Conservation (phyloP, 2,888 invertebrate species). For the Drosophila algonquin region DNA sequence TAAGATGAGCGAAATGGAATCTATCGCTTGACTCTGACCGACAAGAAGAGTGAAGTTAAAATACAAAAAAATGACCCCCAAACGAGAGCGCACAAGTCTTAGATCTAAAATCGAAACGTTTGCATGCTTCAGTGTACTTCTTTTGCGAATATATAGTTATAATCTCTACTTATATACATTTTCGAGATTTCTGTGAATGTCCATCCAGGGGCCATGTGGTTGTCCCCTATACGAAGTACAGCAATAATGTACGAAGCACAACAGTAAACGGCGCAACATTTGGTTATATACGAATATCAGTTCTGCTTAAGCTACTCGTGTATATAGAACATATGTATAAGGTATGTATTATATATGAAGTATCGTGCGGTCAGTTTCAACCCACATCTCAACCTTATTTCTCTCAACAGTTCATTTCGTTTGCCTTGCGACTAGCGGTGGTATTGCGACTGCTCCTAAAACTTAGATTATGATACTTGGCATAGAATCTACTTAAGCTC, state of each 20-base stretch:
- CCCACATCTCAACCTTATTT: conserved; percentile 2
- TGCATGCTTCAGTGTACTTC: conserved; percentile 24
- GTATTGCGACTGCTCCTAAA: conserved; percentile 58
- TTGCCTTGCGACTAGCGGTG: conserved; percentile 71
- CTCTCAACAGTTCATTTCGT: conserved; percentile 54
- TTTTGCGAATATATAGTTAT: conserved; percentile 46
- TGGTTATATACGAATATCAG: conserved; percentile 60
- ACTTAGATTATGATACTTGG: conserved; percentile 66
- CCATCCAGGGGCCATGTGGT: no score
- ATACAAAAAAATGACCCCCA: conserved; percentile 41
- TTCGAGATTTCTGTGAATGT: conserved; percentile 8
- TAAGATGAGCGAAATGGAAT: conserved; percentile 42
- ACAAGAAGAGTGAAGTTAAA: conserved; percentile 54
- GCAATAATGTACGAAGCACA: conserved; percentile 46
- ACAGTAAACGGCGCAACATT: conserved; percentile 58
- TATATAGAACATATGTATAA: conserved; percentile 46
- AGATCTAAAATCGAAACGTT: conserved; percentile 38
- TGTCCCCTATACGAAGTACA: not conserved
- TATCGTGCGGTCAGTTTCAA: conserved; percentile 27
- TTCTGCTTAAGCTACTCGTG: conserved; percentile 55
- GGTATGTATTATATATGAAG: conserved; percentile 27
- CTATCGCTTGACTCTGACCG: conserved; percentile 51
- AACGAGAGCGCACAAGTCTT: conserved; percentile 13
- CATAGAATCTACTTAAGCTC: conserved; percentile 70
- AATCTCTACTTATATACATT: conserved; percentile 12